A percentile compares a stretch with the other conserved stretches of the same genome.
These are phyloP conservation scores for Heptranchias perlo DNA, from an alignment of 2,113 vertebrate species.

Conservation along the genomic window DNA sequence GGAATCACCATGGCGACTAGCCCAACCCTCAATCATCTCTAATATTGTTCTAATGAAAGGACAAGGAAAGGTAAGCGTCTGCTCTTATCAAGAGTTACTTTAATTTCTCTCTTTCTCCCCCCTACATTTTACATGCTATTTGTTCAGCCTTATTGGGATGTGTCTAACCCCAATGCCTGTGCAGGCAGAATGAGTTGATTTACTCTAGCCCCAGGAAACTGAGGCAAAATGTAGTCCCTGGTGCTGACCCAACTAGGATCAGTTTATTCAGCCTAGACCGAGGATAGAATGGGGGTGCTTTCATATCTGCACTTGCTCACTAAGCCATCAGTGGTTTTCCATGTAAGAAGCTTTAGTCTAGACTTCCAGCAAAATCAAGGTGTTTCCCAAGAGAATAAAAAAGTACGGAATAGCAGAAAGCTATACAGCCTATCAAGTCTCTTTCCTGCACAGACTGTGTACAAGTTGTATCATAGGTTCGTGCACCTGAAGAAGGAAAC, in stretches of 20 bases:
- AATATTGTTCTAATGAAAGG: conserved; percentile 97
- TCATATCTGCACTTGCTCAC: too few species aligned
- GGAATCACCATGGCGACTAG: conserved; percentile 92
- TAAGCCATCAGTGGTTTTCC: neutral
- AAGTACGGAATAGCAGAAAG: neutral
- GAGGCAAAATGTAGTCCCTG: neutral
- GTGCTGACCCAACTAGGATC: neutral
- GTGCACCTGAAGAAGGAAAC: too few species aligned
- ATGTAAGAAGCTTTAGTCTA: neutral
- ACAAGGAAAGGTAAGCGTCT: conserved; percentile 83
- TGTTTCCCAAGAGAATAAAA: neutral
- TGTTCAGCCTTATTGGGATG: neutral
- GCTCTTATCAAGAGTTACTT: neutral
- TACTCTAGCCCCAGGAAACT: neutral
- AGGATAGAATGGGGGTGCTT: neutral
- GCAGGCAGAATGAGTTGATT: neutral
- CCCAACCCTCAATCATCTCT: conserved; percentile 92
- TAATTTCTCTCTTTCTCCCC: neutral
- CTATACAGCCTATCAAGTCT: neutral
- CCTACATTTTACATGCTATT: neutral
- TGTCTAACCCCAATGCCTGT: too few species aligned
- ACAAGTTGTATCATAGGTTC: too few species aligned
- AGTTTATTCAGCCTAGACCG: neutral
- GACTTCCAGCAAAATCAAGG: neutral
- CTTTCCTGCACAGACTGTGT: neutral